A percentile compares a stretch with the other conserved stretches of the same genome.
phyloP scores from a whole-genome alignment of 2,888 invertebrate species.

The Crematogaster levior region DNA sequence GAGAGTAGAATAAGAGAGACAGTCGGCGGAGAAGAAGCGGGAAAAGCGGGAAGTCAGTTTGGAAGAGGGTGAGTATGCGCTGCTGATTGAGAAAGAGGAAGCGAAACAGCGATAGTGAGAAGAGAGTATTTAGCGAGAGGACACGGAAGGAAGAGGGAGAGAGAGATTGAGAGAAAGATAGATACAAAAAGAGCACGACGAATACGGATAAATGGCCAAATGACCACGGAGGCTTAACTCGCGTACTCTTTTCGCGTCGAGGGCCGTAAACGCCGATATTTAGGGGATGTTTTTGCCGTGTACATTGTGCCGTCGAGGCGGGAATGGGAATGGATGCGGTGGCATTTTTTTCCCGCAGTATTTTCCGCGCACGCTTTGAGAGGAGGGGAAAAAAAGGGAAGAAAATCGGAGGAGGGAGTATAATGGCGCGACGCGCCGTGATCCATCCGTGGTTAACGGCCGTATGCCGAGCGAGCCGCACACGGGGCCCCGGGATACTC shows the following conservation, averaged over 20 bases:
- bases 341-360: constrained; percentile 63
- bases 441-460: constrained; percentile 49
- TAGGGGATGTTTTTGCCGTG: constrained; percentile 71
- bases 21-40: neutral
- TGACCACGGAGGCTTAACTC: constrained; percentile 73
- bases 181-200: constrained; percentile 47
- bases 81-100: constrained; percentile 25
- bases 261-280: constrained; percentile 74
- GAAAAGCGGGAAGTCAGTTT: neutral
- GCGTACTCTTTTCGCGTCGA: constrained; percentile 54
- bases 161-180: neutral
- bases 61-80: neutral
- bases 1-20: constrained; percentile 50
- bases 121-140: neutral
- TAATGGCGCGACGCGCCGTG: constrained; percentile 39
- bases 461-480: constrained; percentile 47
- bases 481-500: constrained; percentile 30
- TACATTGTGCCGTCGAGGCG: constrained; percentile 48
- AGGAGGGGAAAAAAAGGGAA: neutral
- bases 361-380: constrained; percentile 58
- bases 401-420: neutral
- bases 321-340: constrained; percentile 33
- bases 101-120: neutral
- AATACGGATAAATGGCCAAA: constrained; percentile 74
- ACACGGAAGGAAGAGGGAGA: neutral